Percentiles rank a stretch among this genome's conserved stretches.
Conservation (phyloP, 2,888 invertebrate genomes). For the Idaea straminata region DNA sequence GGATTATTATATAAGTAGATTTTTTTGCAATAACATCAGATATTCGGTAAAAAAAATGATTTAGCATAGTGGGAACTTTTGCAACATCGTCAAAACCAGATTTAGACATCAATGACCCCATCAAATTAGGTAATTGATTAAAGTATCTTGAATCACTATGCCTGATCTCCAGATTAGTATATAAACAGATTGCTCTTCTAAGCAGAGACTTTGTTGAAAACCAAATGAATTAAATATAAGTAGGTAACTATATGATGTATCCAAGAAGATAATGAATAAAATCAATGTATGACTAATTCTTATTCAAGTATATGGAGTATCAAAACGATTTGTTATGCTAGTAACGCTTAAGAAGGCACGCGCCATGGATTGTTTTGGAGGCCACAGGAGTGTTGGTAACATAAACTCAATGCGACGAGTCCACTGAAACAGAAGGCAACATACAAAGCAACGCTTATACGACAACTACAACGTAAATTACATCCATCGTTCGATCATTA, state of each 20-base stretch:
- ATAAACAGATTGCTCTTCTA: neutral
- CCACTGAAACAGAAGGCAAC: slow-evolving; percentile 17
- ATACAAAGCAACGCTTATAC: slow-evolving; percentile 10
- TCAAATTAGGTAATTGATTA: too few species aligned
- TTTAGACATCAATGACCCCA: neutral
- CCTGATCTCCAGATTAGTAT: neutral
- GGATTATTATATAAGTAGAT: neutral
- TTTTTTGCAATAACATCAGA: neutral
- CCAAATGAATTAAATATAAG: neutral
- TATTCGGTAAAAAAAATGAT: neutral
- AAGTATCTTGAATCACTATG: neutral
- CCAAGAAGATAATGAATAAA: neutral
- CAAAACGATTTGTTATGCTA: slow-evolving; percentile 58
- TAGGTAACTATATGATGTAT: neutral
- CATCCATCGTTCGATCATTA: neutral
- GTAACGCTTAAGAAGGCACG: slow-evolving; percentile 56
- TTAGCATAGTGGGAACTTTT: neutral
- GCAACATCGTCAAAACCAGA: neutral
- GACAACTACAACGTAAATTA: slow-evolving; percentile 2
- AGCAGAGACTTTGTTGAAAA: neutral
- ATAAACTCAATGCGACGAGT: slow-evolving; percentile 32
- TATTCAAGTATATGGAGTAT: slow-evolving; percentile 32
- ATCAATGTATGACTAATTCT: neutral
- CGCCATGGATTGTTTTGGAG: slow-evolving; percentile 51
- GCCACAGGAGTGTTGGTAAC: slow-evolving; percentile 39